Percentiles rank a stretch among this genome's conserved stretches.
phyloP scores from a whole-genome alignment of 1,140 invertebrate genomes.

The Zaprionus ornatus region DNA sequence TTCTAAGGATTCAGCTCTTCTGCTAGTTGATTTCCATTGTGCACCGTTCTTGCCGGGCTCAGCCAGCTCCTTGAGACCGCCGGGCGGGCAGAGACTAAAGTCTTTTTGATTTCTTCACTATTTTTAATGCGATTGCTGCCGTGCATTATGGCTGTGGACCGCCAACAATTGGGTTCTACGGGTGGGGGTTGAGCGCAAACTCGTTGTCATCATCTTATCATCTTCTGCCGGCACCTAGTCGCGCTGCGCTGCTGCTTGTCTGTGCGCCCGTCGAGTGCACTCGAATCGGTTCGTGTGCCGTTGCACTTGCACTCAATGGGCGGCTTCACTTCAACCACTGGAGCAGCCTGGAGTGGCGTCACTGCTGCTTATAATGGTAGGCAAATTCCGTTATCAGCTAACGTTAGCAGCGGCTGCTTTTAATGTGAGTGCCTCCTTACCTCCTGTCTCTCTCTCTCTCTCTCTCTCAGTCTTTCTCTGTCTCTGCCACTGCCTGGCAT shows the following conservation, averaged over 20 bases:
- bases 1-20: slow-evolving; percentile 40
- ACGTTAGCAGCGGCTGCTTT: slow-evolving; percentile 57
- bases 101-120: slow-evolving; percentile 80
- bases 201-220: slow-evolving; percentile 52
- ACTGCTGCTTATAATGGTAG: slow-evolving; percentile 74
- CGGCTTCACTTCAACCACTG: slow-evolving; percentile 49
- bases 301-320: slow-evolving; percentile 39
- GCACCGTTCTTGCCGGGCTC: slow-evolving; percentile 1
- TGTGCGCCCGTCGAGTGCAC: slow-evolving; percentile 62
- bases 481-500: slow-evolving; percentile 6
- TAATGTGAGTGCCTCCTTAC: slow-evolving; percentile 59
- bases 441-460: slow-evolving; percentile 13
- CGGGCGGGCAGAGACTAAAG: slow-evolving; percentile 49
- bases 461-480: neutral
- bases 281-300: slow-evolving; percentile 55
- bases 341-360: slow-evolving; percentile 21
- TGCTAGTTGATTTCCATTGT: slow-evolving; percentile 66
- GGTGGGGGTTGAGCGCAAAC: slow-evolving; percentile 27
- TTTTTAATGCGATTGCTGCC: slow-evolving; percentile 79
- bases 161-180: slow-evolving; percentile 70
- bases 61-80: neutral
- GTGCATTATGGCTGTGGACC: slow-evolving; percentile 54
- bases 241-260: slow-evolving; percentile 35
- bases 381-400: slow-evolving; percentile 80
- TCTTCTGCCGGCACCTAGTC: slow-evolving; percentile 64